Evolutionary conservation across 2,797 vertebrate species (phyloP), one percentile per base, ranked within the genome.

Genomic region (Nothura maculosa): DNA sequence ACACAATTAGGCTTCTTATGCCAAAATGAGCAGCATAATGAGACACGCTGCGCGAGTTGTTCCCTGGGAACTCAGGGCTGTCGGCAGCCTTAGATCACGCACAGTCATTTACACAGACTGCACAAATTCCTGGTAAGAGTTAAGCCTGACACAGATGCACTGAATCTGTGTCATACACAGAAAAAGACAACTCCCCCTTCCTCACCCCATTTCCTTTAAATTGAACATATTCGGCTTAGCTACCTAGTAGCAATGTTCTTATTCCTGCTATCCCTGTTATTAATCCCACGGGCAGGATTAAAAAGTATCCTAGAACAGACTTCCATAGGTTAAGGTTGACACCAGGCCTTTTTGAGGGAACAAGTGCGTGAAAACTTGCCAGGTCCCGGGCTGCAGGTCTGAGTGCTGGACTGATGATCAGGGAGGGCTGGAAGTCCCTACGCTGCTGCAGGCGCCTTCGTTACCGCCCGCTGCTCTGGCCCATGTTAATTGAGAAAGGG

Each of bases 41-140:
- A 88, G 77, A 94, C 91, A 79, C 40, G 47, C 64, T 76, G 84
- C 92, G 96, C 84, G 80, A 90, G 94, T 95, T 96, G 75, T 92
- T 86, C 83, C 87, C 62, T 66, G 52, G 81, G 75, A 84, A 94
- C 93, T 90, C 58, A n/a, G 21, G 50, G 54, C 90, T 94, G 87
- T 91, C 47, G 73, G 66, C 55, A 81, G 82, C 18, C 61, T 89
- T 86, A 74, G 40, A 87, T 85, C 50, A 52, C 69, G 61, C 52
- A 30, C 17, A n/a, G 50, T 47, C 73, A 54, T 79, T 93, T 74
- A 66, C 34, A 79, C 70, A 96, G 72, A 64, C 72, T 89, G 82
- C 69, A 73, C 36, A 48, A 52, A 69, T 63, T 72, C 58, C 58
- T 3, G 2, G 21, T 48, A 95, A 81, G 57, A 87, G 82, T 73